These are phyloP conservation scores for Drosophila quadrilineata DNA, from an alignment of 1,140 invertebrate species.

Conservation along the genomic window DNA sequence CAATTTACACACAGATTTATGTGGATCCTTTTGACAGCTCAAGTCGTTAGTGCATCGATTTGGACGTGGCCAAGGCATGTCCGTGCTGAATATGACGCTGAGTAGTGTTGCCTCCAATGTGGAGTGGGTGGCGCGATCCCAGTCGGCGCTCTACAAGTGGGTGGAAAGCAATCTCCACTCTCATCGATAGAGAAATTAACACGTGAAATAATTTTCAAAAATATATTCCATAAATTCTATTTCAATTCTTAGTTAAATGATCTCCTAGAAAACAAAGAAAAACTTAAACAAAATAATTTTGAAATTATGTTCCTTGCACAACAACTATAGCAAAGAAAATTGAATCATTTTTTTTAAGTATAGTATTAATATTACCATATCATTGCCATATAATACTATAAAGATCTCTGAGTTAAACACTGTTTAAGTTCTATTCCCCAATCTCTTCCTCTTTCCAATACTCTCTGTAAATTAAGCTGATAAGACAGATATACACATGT, in stretches of 20 bases:
- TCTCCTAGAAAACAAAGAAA: slow-evolving; percentile 41
- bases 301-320: slow-evolving; percentile 74
- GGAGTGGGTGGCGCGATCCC: slow-evolving; percentile 80
- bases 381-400: slow-evolving; percentile 57
- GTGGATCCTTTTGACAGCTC: slow-evolving; percentile 38
- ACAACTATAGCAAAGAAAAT: no score
- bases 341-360: no score
- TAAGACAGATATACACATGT: slow-evolving; percentile 28
- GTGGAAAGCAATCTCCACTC: slow-evolving; percentile 75
- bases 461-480: slow-evolving; percentile 35
- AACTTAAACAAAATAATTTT: no score
- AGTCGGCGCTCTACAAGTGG: slow-evolving; percentile 80
- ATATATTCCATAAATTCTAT: neutral
- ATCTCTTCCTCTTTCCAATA: slow-evolving; percentile 7
- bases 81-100: slow-evolving; percentile 78
- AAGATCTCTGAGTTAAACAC: slow-evolving; percentile 60
- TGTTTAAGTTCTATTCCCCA: neutral
- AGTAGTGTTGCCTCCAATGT: slow-evolving; percentile 80
- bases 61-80: slow-evolving; percentile 78
- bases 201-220: no score
- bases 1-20: neutral
- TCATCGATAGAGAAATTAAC: slow-evolving; percentile 68
- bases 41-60: slow-evolving; percentile 80
- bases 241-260: slow-evolving; percentile 25
- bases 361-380: slow-evolving; percentile 70